These are phyloP conservation scores for Drosophila athabasca DNA, from an alignment of 1,140 invertebrate species.

Conservation along the genomic window DNA sequence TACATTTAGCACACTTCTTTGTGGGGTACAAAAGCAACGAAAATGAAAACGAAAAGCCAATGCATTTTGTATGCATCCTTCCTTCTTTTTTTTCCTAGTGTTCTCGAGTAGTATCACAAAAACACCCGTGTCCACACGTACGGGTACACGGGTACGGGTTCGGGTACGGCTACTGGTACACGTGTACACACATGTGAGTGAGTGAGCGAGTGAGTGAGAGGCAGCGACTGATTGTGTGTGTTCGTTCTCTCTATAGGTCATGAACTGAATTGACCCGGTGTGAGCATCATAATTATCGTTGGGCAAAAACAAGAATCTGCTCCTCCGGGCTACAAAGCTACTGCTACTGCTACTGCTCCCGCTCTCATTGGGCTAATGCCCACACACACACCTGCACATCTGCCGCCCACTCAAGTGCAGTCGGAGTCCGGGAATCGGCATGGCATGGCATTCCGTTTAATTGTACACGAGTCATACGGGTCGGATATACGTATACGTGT, in stretches of 20 bases:
- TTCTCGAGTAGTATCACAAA: too few species aligned
- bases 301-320: conserved; percentile 25
- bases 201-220: too few species aligned
- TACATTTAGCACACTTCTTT: conserved; percentile 15
- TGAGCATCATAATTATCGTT: conserved; percentile 57
- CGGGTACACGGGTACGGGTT: too few species aligned
- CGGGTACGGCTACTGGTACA: background rate
- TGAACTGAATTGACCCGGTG: conserved; percentile 73
- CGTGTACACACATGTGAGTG: background rate
- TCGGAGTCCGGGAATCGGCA: background rate
- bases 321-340: conserved; percentile 6
- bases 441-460: conserved; percentile 4
- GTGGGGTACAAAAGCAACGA: conserved; percentile 13
- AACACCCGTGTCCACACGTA: too few species aligned
- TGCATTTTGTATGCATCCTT: conserved; percentile 43
- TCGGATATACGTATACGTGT: background rate
- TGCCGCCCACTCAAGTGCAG: background rate
- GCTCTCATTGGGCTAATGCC: background rate
- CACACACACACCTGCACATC: too few species aligned
- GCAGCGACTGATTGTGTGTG: background rate
- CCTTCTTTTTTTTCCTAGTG: background rate
- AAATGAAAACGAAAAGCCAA: conserved; percentile 25
- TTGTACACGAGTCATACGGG: background rate
- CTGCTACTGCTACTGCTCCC: background rate
- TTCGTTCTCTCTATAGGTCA: conserved; percentile 67